Evolutionary conservation across 2,888 invertebrate genomes (phyloP), one percentile per base, ranked within the genome.

Genomic region (Exocentrus adspersus): DNA sequence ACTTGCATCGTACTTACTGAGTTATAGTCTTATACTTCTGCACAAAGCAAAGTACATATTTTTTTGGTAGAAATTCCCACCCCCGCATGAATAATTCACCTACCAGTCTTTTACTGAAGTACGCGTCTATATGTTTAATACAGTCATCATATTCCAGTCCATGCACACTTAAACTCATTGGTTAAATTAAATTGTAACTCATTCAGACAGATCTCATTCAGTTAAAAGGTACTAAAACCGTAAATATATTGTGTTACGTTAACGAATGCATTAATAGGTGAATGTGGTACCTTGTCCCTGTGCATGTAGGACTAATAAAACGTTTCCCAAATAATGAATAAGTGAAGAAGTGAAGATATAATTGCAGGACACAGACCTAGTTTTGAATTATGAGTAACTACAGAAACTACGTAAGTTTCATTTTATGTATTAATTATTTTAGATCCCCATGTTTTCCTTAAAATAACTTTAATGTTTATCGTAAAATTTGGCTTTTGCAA

Each of bases 331-430:
- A n/a, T n/a, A 54, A 21, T 52, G 52, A 43, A 43, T 21, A 14
- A 53, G 61, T 60, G 58, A 43, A 59, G 42, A 61, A 57, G 58
- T 63, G 64, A 24, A 3, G 14, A 2, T 32, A 50, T 48, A 53
- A 28, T 24, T 48, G 37, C 7, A 60, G 50, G 24, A 19, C 30
- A 32, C 46, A 30, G 10, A 45, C 5, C 19, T 19, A 64, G 62
- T 70, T 62, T 60, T 48, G 62, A 70, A 73, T 67, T 64, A 77
- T 77, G 77, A 77, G 77, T 62, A 70, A 71, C 69, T 76, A 73
- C 64, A 70, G 74, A 60, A 75, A 73, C 70, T 76, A 76, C 69
- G 76, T 76, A 72, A 76, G 76, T 76, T 67, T 56, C 19, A 16
- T 59, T 45, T 57, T 20, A 4, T 45, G 52, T 19, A 17, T 32